These are phyloP conservation scores for Oreochromis tanganicae DNA, from an alignment of 2,113 vertebrate genomes.

Conservation along the genomic window DNA sequence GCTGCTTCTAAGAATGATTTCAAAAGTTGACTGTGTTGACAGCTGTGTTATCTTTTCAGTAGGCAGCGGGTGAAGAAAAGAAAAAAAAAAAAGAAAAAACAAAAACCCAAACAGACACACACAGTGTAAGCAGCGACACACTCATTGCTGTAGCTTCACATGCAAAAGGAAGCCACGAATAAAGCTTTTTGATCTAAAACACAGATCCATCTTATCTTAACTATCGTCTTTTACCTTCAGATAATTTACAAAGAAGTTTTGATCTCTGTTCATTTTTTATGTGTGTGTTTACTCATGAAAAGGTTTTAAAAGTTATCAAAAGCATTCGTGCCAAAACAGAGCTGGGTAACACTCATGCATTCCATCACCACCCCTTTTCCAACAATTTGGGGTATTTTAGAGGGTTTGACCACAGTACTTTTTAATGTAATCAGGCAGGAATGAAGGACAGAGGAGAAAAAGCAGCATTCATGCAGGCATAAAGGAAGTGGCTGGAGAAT, in stretches of 20 bases:
- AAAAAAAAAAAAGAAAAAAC: not conserved
- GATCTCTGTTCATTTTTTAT: not conserved
- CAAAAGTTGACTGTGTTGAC: slow-evolving; percentile 26
- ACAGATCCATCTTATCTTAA: not conserved
- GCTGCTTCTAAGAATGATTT: slow-evolving; percentile 10
- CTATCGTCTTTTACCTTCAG: not conserved
- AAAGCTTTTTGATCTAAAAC: not conserved
- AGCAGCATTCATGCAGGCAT: slow-evolving; percentile 24
- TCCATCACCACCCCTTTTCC: slow-evolving; percentile 29
- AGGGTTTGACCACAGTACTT: slow-evolving; percentile 42
- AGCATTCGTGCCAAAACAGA: not conserved
- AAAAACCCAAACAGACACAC: not conserved
- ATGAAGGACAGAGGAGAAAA: slow-evolving; percentile 29
- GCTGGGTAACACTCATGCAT: slow-evolving; percentile 1
- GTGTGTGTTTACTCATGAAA: not conserved
- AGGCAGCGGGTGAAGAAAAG: not conserved
- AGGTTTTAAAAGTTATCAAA: not conserved
- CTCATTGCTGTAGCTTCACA: slow-evolving; percentile 25
- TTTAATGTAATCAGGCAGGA: slow-evolving; percentile 59
- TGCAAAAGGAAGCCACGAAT: not conserved
- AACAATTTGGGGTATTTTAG: slow-evolving; percentile 27
- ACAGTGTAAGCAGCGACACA: not conserved
- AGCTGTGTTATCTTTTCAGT: slow-evolving; percentile 50
- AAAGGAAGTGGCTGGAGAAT: slow-evolving; percentile 61
- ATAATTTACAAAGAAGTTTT: not conserved